Percentiles rank a stretch among this genome's conserved stretches.
phyloP scores from a whole-genome alignment of 2,113 vertebrate species.

The Microcebus lehilahytsara region DNA sequence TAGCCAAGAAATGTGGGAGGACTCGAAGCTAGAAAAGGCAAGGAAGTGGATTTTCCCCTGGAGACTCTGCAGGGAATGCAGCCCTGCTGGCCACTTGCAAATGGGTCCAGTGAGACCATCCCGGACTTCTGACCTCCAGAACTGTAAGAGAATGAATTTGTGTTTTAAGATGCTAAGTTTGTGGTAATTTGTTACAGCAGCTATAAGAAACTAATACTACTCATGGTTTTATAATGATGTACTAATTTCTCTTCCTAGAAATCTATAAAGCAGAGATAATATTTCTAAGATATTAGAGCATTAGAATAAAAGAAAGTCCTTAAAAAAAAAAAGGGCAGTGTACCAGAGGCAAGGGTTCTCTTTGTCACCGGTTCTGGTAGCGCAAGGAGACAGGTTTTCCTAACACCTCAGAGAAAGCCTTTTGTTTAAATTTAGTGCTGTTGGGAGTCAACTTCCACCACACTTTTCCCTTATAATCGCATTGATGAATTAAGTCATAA shows the following conservation, averaged over 20 bases:
- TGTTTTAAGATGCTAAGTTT: not conserved
- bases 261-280: conserved; percentile 9
- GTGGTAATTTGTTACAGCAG: not conserved
- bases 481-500: not conserved
- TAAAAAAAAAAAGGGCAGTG: not conserved
- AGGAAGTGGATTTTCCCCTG: not conserved
- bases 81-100: not conserved
- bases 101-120: not conserved
- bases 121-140: not conserved
- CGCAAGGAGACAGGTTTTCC: not conserved
- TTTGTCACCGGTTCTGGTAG: not conserved
- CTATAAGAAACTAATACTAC: not conserved
- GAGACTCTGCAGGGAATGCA: not conserved
- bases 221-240: not conserved
- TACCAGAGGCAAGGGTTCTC: not conserved
- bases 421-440: not conserved
- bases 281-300: not conserved
- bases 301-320: not conserved
- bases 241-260: conserved; percentile 19
- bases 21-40: not conserved
- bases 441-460: not conserved
- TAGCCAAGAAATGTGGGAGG: not conserved
- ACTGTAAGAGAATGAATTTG: not conserved
- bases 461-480: not conserved
- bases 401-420: not conserved